phyloP scores from a whole-genome alignment of 2,888 invertebrate species.

The Boloria selene region DNA sequence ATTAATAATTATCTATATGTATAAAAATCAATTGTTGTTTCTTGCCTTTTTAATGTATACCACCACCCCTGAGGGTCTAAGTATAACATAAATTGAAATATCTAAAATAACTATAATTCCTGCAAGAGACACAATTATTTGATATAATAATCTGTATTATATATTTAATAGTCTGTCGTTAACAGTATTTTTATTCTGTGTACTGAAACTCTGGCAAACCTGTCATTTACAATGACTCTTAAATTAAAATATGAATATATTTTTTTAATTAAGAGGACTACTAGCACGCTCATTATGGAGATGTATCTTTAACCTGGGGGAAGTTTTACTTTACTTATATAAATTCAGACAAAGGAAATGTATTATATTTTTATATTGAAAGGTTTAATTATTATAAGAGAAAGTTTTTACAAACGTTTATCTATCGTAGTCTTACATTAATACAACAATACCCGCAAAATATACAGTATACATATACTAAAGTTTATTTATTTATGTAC shows the following conservation, averaged over 20 bases:
- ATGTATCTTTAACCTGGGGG: conserved; percentile 19
- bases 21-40: no score
- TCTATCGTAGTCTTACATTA: background rate
- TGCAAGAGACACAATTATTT: no score
- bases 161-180: background rate
- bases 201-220: conserved; percentile 8
- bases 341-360: conserved; percentile 15
- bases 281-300: conserved; percentile 29
- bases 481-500: no score
- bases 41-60: no score
- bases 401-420: conserved; percentile 6
- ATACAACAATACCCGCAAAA: background rate
- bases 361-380: background rate
- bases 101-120: no score
- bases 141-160: background rate
- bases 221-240: conserved; percentile 33
- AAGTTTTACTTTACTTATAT: conserved; percentile 16
- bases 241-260: conserved; percentile 39
- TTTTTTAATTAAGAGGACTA: conserved; percentile 28
- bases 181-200: conserved; percentile 26
- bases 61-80: no score
- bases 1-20: no score
- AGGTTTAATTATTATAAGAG: conserved; percentile 9
- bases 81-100: no score
- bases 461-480: no score